These are phyloP conservation scores for Neomonachus schauinslandi DNA, from an alignment of 2,113 vertebrate genomes.

Conservation along the genomic window DNA sequence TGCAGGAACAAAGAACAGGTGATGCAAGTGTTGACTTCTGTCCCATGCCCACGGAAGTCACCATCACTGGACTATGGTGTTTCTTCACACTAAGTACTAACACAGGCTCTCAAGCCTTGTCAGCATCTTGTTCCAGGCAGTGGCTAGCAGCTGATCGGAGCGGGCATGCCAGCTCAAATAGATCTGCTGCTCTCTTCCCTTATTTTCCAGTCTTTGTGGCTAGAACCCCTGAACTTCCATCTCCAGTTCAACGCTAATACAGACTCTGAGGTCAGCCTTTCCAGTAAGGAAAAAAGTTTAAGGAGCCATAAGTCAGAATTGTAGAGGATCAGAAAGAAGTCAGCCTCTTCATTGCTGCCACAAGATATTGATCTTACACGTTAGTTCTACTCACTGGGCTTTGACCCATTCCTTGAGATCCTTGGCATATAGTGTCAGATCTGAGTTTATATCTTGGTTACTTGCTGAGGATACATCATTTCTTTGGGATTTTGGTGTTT, in stretches of 20 bases:
- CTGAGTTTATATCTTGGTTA: background rate
- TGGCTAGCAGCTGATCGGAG: no score
- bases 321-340: background rate
- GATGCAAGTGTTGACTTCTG: background rate
- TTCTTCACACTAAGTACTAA: no score
- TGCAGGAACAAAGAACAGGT: rapidly evolving
- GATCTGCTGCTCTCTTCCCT: rapidly evolving
- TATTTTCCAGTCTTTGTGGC: background rate
- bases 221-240: background rate
- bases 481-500: background rate
- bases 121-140: background rate
- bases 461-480: background rate
- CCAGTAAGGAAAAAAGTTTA: background rate
- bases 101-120: background rate
- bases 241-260: background rate
- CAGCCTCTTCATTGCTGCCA: rapidly evolving
- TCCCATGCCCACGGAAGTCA: no score
- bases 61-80: background rate
- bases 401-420: background rate
- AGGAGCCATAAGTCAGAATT: background rate
- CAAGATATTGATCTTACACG: background rate
- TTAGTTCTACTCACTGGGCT: background rate
- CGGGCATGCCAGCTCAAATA: background rate
- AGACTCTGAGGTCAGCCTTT: background rate
- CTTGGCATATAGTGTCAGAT: background rate